Percentiles rank a stretch among this genome's conserved stretches.
These are phyloP conservation scores for Ericerus pela DNA, from an alignment of 1,140 invertebrate genomes.

Conservation along the genomic window DNA sequence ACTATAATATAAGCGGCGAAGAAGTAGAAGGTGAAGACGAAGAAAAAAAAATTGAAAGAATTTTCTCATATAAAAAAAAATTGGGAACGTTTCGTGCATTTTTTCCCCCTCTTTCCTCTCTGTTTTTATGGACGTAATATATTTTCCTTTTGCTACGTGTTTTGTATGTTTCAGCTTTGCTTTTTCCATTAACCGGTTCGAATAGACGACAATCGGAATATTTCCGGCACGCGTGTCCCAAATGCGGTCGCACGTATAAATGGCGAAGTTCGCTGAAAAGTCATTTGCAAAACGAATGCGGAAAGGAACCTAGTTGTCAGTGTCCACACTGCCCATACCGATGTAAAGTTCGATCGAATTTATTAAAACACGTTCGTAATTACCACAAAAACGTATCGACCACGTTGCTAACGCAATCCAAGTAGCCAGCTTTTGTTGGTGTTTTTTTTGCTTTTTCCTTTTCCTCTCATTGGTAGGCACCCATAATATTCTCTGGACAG, in stretches of 20 bases:
- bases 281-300: slow-evolving; percentile 36
- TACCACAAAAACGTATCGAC: slow-evolving; percentile 17
- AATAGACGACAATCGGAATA: slow-evolving; percentile 3
- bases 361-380: slow-evolving; percentile 23
- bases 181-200: slow-evolving; percentile 15
- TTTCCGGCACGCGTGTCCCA: slow-evolving; percentile 19
- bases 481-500: no score
- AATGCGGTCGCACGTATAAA: slow-evolving; percentile 42
- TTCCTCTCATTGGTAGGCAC: not conserved
- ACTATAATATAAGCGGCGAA: no score
- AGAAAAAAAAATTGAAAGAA: no score
- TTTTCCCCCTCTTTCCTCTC: no score
- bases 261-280: slow-evolving; percentile 43
- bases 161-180: slow-evolving; percentile 13
- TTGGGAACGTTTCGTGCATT: no score
- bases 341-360: slow-evolving; percentile 20
- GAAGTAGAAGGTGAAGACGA: no score
- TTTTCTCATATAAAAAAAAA: no score
- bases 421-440: not conserved
- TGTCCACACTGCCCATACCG: slow-evolving; percentile 33
- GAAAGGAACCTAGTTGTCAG: slow-evolving; percentile 23
- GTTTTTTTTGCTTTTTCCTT: not conserved
- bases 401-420: not conserved
- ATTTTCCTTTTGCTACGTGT: slow-evolving; percentile 5
- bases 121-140: no score